Percentiles rank a stretch among this genome's conserved stretches.
These are phyloP conservation scores for Tupiocoris notatus DNA, from an alignment of 2,888 invertebrate species.

Conservation along the genomic window DNA sequence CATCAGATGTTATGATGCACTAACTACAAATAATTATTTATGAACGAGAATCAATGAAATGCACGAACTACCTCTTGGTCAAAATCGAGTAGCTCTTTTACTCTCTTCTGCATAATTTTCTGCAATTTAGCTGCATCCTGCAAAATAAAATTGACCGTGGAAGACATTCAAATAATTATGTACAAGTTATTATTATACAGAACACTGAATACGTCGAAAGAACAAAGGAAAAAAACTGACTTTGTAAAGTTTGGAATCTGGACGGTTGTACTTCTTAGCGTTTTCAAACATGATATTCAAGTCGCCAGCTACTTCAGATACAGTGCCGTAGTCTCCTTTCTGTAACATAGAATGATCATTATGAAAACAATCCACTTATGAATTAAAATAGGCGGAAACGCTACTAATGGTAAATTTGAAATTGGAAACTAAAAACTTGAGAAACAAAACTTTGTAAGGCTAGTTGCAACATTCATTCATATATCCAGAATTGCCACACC, in stretches of 20 bases:
- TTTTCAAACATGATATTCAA: slow-evolving; percentile 97
- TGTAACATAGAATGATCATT: slow-evolving; percentile 51
- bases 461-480: too few species aligned
- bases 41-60: background rate
- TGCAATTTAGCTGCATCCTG: slow-evolving; percentile 80
- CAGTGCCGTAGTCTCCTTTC: slow-evolving; percentile 75
- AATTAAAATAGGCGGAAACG: too few species aligned
- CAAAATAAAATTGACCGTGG: slow-evolving; percentile 48
- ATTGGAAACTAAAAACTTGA: too few species aligned
- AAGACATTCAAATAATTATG: background rate
- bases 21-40: background rate
- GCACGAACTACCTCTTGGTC: slow-evolving; percentile 52
- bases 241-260: slow-evolving; percentile 77
- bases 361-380: too few species aligned
- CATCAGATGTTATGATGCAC: background rate
- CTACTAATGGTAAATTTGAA: too few species aligned
- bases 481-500: too few species aligned
- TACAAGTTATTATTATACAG: too few species aligned
- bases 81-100: slow-evolving; percentile 69
- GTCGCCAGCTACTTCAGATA: slow-evolving; percentile 88
- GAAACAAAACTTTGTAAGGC: background rate
- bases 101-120: slow-evolving; percentile 77
- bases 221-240: too few species aligned
- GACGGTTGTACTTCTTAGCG: slow-evolving; percentile 84
- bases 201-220: too few species aligned